Evolutionary conservation across 2,113 vertebrate species (phyloP), one percentile per base, ranked within the genome.

Genomic region (Ptychochromis oligacanthus): DNA sequence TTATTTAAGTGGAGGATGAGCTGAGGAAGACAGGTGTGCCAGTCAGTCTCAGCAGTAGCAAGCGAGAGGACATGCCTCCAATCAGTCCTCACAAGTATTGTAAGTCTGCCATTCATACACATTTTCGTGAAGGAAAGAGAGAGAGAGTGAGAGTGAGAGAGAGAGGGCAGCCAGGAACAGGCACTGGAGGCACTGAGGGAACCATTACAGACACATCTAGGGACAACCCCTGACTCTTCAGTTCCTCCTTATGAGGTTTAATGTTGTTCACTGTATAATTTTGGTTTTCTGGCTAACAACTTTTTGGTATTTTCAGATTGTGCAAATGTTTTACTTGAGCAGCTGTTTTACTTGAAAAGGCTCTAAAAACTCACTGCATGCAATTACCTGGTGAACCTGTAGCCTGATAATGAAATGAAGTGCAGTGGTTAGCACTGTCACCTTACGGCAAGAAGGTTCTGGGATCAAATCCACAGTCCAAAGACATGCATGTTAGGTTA

Each of bases 191-290:
- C 38, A 43, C 38, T 22, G 40, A 43, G 7, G 22, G 64, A 26
- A 24, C 38, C 64, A 26, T 67, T 46, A 1, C 38, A 46, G 64
- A 67, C 24, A 46, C 38, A 67, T 15, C 0, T 2, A 46, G 3
- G 22, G 3, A 22, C 64, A 67, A 67, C 26, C 38, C 26, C 64
- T 6, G 40, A 46, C 10, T 67, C 22, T 26, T 46, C 40, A 46
- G 40, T 26, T 67, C 0, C 22, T 67, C 40, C 46, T 22, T 24
- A 1, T 15, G 0, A 18, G 0, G 1, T 22, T 67, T 26, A 2
- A 31, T 31, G 28, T 31, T 31, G 28, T 31, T 31, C 28, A 31
- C 28, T 31, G 6, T 46, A 13, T 0, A 0, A 3, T 18, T 67
- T 46, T 67, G 22, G 15, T 18, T 67, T 67, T 46, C 14, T 46